Evolutionary conservation across 2,888 invertebrate genomes (phyloP), one percentile per base, ranked within the genome.

Genomic region (Leistus spinibarbis): DNA sequence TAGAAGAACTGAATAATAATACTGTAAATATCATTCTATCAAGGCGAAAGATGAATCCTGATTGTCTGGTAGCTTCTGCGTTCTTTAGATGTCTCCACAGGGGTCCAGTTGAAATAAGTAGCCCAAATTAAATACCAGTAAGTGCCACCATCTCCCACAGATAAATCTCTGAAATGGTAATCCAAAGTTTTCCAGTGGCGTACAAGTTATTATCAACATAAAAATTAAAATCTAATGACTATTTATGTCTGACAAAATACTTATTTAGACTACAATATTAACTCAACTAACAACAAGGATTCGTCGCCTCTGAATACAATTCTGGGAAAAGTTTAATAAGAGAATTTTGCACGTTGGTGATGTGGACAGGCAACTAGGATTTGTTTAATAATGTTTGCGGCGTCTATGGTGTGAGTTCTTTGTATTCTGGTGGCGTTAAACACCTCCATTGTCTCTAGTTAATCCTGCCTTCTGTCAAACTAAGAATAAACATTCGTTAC

Each of bases 401-500:
- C 56, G 56, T 13, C 56, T 19, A 56, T 56, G 56, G 17, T 56
- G 56, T 16, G 19, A 56, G n/a, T 56, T 56, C 56, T 56, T 56
- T 56, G 56, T 27, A 57, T 62, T 63, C 20, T 3, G 70, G 62
- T 54, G 16, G 54, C 22, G 63, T 16, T 70, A 70, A 62, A 53
- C 70, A 54, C 63, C 63, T 20, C 53, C 53, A 70, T 70, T 70
- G 70, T 70, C 70, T 70, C 54, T 63, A 7, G 20, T 17, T 70
- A 70, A 70, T 70, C 70, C 70, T 19, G n/a, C 54, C 53, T 62
- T 53, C 40, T 40, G 69, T 69, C 70, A 70, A 54, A 63, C 62
- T 19, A 69, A 62, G 23, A 62, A 70, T 63, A 60, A 70, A 54
- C 70, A 54, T 54, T 70, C 63, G 63, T 70, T 70, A 70, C 70